Conservation (phyloP, 2,888 invertebrate species). For the Andricus curvator region DNA sequence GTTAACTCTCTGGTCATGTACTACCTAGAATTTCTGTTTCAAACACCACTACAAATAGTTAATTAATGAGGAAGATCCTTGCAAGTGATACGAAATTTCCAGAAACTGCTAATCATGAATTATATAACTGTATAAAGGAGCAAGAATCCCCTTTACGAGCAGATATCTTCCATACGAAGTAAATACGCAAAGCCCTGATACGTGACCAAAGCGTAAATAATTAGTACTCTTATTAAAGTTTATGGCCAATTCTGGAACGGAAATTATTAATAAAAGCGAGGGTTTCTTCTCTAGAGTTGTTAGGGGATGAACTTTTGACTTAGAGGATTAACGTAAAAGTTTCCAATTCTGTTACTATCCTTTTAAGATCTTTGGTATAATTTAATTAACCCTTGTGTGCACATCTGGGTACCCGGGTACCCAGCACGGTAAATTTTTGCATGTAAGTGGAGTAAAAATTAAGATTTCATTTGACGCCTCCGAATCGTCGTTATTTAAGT, state of each 20-base stretch:
- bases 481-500: too few species aligned
- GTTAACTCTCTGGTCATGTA: constrained; percentile 2
- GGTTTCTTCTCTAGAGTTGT: too few species aligned
- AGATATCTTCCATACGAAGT: constrained; percentile 6
- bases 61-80: constrained; percentile 11
- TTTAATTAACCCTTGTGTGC: background rate
- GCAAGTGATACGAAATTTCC: constrained; percentile 7
- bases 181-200: background rate
- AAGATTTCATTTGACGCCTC: too few species aligned
- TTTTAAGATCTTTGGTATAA: background rate
- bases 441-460: too few species aligned
- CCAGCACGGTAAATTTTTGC: too few species aligned
- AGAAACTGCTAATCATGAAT: constrained; percentile 22
- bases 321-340: too few species aligned
- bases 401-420: too few species aligned
- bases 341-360: too few species aligned
- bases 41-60: background rate
- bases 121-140: constrained; percentile 11
- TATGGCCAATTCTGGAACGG: too few species aligned
- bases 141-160: background rate
- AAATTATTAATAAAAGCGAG: too few species aligned
- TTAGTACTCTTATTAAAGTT: too few species aligned
- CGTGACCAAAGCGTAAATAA: background rate
- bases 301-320: too few species aligned
- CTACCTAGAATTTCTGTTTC: background rate